Evolutionary conservation across 1,140 invertebrate genomes (phyloP).

Genomic region (Olivierus martensii): DNA sequence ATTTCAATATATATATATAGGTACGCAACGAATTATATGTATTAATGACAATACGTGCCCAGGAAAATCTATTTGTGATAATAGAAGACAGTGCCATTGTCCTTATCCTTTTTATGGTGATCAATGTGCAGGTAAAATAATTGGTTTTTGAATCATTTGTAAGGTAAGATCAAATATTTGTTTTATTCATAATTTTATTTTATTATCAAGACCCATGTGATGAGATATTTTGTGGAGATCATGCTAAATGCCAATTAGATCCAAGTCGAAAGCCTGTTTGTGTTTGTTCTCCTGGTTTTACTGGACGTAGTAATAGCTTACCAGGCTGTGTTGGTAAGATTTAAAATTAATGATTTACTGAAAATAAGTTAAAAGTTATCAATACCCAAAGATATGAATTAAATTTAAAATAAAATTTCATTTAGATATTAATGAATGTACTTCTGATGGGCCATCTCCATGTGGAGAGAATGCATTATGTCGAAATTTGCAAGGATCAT

Average conservation of each 20-base stretch:
- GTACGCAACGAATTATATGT: not conserved
- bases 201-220: conserved; percentile 69
- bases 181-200: not conserved
- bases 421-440: conserved; percentile 68
- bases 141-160: too few species aligned
- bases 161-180: not conserved
- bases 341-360: not conserved
- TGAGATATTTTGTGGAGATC: conserved; percentile 62
- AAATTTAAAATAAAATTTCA: not conserved
- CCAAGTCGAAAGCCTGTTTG: conserved; percentile 62
- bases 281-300: conserved; percentile 58
- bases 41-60: conserved; percentile 10
- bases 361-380: too few species aligned
- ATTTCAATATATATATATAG: not conserved
- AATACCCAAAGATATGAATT: not conserved
- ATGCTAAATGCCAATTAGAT: conserved; percentile 74
- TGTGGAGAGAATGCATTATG: conserved; percentile 70
- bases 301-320: conserved; percentile 45
- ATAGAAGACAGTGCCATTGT: conserved; percentile 11
- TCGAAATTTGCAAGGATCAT: conserved; percentile 69
- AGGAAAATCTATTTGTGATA: conserved; percentile 14
- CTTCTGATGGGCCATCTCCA: conserved; percentile 34
- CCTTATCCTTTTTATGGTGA: conserved; percentile 15
- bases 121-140: conserved; percentile 11
- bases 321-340: conserved; percentile 47